A percentile compares a stretch with the other conserved stretches of the same genome.
Conservation (phyloP, 2,797 vertebrate species). For the Dipus sagitta region DNA sequence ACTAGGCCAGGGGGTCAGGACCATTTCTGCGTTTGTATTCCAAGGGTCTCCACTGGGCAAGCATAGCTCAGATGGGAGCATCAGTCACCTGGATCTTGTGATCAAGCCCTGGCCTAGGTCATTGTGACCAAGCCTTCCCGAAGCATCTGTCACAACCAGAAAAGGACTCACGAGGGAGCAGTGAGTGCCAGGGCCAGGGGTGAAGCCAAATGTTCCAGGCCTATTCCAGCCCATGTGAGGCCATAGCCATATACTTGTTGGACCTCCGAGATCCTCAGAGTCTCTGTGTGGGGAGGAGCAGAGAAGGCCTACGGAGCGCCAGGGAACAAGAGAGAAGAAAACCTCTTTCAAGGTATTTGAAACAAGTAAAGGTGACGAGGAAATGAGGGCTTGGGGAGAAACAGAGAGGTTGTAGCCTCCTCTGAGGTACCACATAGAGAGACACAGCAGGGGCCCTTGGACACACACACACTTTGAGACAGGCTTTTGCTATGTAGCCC, state of each 20-base stretch:
- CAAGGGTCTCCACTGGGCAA: neutral
- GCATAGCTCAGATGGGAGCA: neutral
- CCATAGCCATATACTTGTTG: neutral
- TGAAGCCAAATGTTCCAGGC: neutral
- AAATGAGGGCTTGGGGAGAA: neutral
- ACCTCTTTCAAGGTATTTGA: fast-evolving
- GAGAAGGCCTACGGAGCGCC: neutral
- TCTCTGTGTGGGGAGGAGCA: neutral
- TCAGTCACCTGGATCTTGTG: neutral
- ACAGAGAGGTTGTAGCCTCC: fast-evolving
- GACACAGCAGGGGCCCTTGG: neutral
- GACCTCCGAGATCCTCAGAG: neutral
- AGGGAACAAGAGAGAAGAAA: neutral
- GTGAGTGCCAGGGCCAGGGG: neutral
- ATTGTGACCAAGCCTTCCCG: neutral
- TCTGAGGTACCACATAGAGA: fast-evolving
- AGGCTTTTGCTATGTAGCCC: neutral
- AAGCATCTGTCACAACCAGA: neutral
- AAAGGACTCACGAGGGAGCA: neutral
- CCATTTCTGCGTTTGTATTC: neutral
- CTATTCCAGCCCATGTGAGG: fast-evolving
- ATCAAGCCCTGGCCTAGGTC: neutral
- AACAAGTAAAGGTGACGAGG: neutral
- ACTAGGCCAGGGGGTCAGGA: neutral
- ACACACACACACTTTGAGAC: neutral